A percentile compares a stretch with the other conserved stretches of the same genome.
Evolutionary conservation across 2,888 invertebrate genomes (phyloP).

Genomic region (Zygogramma bicolorata): DNA sequence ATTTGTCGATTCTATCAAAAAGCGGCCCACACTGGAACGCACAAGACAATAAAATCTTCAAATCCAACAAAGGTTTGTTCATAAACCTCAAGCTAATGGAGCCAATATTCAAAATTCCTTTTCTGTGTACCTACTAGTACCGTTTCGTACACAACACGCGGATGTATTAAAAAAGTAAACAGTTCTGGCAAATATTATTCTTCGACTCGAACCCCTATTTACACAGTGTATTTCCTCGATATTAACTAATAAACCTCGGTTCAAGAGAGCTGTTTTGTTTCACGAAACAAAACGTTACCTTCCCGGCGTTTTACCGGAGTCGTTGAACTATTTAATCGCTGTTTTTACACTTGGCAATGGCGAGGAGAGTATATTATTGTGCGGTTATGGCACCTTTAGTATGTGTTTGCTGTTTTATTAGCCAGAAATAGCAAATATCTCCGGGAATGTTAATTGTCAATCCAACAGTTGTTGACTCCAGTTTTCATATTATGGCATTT

Average conservation of each 20-base stretch:
- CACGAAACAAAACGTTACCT: slow-evolving; percentile 10
- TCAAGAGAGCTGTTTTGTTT: slow-evolving; percentile 9
- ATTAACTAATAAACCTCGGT: slow-evolving; percentile 11
- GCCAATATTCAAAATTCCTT: slow-evolving; percentile 2
- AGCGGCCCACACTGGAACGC: neutral
- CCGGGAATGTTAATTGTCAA: neutral
- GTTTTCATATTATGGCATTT: no score
- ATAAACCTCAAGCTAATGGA: neutral
- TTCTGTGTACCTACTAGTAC: neutral
- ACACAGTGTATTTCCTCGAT: slow-evolving; percentile 7
- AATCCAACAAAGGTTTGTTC: slow-evolving; percentile 3
- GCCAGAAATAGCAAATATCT: neutral
- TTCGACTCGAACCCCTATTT: neutral
- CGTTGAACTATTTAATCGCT: slow-evolving; percentile 4
- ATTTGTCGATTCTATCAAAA: no score
- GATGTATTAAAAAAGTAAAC: slow-evolving; percentile 1
- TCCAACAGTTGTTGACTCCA: no score
- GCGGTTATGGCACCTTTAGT: neutral
- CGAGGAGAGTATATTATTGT: neutral
- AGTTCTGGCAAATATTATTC: slow-evolving; percentile 9
- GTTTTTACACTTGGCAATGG: neutral
- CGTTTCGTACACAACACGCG: neutral
- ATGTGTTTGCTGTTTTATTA: neutral
- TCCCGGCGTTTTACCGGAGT: neutral
- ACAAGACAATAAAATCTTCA: neutral